Evolutionary conservation across 2,113 vertebrate genomes (phyloP).

Genomic region (Glaucidium brasilianum): DNA sequence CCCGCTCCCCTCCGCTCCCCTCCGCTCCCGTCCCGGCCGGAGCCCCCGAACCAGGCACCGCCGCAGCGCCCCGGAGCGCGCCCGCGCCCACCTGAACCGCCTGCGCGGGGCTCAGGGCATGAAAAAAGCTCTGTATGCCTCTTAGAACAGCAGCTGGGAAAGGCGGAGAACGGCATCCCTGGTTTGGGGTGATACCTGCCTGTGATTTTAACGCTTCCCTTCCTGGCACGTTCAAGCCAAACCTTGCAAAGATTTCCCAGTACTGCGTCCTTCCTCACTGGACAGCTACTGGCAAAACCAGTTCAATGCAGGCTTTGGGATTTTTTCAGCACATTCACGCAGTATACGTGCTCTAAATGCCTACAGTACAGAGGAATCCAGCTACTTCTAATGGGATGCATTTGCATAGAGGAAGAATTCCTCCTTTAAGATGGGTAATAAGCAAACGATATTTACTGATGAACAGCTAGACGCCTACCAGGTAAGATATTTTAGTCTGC

Average conservation of each 20-base stretch:
- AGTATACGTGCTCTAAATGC: constrained; percentile 79
- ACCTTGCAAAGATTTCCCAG: background rate
- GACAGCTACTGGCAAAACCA: background rate
- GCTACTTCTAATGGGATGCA: constrained; percentile 79
- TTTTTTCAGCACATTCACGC: constrained; percentile 39
- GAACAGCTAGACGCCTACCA: constrained; percentile 95
- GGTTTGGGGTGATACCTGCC: background rate
- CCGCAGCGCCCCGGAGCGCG: no score
- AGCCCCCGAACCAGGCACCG: no score
- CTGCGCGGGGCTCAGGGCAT: background rate
- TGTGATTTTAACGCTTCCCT: background rate
- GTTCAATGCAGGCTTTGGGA: constrained; percentile 69
- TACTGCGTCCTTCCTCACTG: background rate
- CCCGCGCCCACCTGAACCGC: no score
- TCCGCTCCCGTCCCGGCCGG: no score
- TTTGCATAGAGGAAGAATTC: constrained; percentile 73
- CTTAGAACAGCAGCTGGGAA: background rate
- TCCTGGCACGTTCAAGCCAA: background rate
- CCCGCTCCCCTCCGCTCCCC: no score
- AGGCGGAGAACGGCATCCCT: background rate
- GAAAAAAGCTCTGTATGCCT: background rate
- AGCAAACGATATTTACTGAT: constrained; percentile 95
- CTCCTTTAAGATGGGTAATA: constrained; percentile 90
- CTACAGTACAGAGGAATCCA: constrained; percentile 71
- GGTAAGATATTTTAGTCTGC: constrained; percentile 70